Base-by-base conservation (phyloP, 2,888 invertebrate genomes). In the Tiliacea citrago region DNA sequence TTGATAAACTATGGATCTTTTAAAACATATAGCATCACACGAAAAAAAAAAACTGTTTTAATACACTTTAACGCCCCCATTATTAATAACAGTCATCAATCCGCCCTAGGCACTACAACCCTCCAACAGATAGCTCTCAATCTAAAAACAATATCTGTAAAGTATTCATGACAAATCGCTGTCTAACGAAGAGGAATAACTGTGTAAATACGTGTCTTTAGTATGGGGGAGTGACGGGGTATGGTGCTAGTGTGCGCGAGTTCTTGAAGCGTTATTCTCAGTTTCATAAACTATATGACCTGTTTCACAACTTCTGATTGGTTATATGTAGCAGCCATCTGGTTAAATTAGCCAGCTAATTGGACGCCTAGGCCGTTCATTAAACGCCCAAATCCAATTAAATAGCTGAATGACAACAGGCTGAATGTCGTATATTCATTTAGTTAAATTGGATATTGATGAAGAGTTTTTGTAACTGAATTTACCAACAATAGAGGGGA, bases 111-210 rank as follows among this genome's bases (percentile, higher is more conserved):
- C 77, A 77, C 80, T 86, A 77, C 90, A 84, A 89, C 91, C 90
- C 89, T 80, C 72, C 16, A 42, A 72, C 76, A 69, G 81, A 86
- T 89, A 92, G 93, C 92, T 92, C 93, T 95, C 95, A 95, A 96
- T 96, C 94, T 92, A 94, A 95, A 96, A 96, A 96, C 96, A 96
- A 96, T 96, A 96, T 94, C 92, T 91, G 92, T 95, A 94, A 95
- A 95, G 96, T 96, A 96, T 96, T 96, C 96, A 95, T 95, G 96
- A 96, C 96, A 96, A 96, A 96, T 96, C 91, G 95, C 86, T 90
- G 92, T 92, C 92, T 96, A 96, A 96, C 95, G 96, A 96, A 96
- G 95, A 96, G 95, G 94, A 95, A 96, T 95, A 95, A 96, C 94
- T 93, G 91, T 90, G 93, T 94, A 95, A 95, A 95, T 94, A 91